Conservation (phyloP, 2,888 invertebrate genomes). For the Ecdyonurus torrentis region DNA sequence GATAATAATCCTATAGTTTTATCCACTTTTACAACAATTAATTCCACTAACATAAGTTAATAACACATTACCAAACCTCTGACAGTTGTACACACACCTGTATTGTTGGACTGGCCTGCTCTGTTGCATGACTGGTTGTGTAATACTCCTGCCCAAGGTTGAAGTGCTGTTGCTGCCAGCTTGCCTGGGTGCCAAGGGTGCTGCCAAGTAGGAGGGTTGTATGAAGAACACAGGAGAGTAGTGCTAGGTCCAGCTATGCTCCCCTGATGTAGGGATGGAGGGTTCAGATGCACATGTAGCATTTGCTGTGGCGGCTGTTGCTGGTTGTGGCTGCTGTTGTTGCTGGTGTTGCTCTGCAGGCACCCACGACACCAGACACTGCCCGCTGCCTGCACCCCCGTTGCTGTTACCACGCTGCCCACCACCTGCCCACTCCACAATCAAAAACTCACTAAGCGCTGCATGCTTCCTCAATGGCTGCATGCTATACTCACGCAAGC, state of each 20-base stretch:
- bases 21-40: no score
- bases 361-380: slow-evolving; percentile 1
- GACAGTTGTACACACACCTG: no score
- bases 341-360: background rate
- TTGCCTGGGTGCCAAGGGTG: background rate
- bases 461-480: background rate
- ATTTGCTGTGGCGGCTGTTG: background rate
- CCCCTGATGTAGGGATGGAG: background rate
- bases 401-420: background rate
- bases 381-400: background rate
- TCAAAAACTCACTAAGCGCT: background rate
- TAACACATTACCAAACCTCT: no score
- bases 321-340: background rate
- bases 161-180: background rate
- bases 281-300: no score
- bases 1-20: no score
- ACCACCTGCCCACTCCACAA: background rate
- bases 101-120: background rate
- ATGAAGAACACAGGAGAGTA: background rate
- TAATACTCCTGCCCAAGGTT: background rate
- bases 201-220: background rate
- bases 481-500: background rate
- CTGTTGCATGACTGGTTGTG: background rate
- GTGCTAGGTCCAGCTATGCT: background rate
- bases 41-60: no score